Conservation (phyloP, 2,888 invertebrate genomes). For the Noctua fimbriata region DNA sequence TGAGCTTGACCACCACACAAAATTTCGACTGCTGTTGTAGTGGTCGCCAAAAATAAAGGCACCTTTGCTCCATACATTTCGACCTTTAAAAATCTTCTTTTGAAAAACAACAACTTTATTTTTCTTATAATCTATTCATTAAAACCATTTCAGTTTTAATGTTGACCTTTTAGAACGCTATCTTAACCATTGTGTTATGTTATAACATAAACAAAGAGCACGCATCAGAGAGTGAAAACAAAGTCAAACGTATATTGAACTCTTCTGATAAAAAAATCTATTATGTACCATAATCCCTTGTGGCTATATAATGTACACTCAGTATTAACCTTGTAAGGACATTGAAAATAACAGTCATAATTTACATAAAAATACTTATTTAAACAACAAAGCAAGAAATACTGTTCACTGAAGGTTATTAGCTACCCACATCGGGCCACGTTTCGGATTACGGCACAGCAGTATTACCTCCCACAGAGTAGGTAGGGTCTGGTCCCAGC, state of each 20-base stretch:
- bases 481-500: not conserved
- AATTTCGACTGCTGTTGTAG: not conserved
- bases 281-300: conserved; percentile 1
- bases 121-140: not conserved
- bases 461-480: not conserved
- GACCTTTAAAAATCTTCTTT: not conserved
- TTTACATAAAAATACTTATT: not conserved
- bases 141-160: not conserved
- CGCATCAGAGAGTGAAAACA: conserved; percentile 2
- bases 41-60: not conserved
- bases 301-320: not conserved
- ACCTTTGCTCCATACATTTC: not conserved
- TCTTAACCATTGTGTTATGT: not conserved
- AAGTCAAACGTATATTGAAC: conserved; percentile 36
- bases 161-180: not conserved
- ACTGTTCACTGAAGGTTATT: not conserved
- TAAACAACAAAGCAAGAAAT: not conserved
- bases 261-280: conserved; percentile 23
- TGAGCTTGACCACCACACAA: not conserved
- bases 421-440: not conserved
- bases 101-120: not conserved
- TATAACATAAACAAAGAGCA: not conserved
- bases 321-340: not conserved
- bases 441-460: not conserved
- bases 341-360: not conserved